Evolutionary conservation across 1,140 invertebrate species (phyloP).

Genomic region (Hypsibius dujardini): DNA sequence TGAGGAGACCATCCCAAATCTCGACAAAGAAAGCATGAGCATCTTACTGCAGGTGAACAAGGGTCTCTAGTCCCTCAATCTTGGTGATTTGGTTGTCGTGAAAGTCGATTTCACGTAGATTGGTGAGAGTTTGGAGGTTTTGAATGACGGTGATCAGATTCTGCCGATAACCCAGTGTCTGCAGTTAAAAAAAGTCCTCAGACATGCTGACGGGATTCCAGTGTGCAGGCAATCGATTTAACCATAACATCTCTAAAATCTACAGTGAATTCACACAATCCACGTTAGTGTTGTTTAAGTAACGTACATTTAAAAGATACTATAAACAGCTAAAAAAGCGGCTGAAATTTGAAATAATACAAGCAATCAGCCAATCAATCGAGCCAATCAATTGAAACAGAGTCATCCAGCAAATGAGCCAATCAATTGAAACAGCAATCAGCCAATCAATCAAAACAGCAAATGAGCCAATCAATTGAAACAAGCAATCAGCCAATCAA

Average conservation of each 20-base stretch:
- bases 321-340: too few species aligned
- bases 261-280: too few species aligned
- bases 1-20: not conserved
- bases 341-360: too few species aligned
- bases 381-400: not conserved
- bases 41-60: slow-evolving; percentile 75
- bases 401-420: too few species aligned
- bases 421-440: not conserved
- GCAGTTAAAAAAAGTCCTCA: slow-evolving; percentile 23
- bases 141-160: slow-evolving; percentile 89
- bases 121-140: slow-evolving; percentile 53
- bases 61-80: slow-evolving; percentile 67
- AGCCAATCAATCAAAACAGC: slow-evolving; percentile 14
- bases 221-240: not conserved
- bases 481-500: not conserved
- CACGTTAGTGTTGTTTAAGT: too few species aligned
- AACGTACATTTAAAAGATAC: too few species aligned
- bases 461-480: not conserved
- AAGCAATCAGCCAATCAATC: too few species aligned
- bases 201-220: not conserved
- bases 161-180: slow-evolving; percentile 70
- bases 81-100: slow-evolving; percentile 86
- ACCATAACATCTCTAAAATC: not conserved
- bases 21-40: slow-evolving; percentile 18
- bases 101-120: slow-evolving; percentile 67